These are phyloP conservation scores for Lontra canadensis DNA, from an alignment of 2,113 vertebrate species.

Conservation along the genomic window DNA sequence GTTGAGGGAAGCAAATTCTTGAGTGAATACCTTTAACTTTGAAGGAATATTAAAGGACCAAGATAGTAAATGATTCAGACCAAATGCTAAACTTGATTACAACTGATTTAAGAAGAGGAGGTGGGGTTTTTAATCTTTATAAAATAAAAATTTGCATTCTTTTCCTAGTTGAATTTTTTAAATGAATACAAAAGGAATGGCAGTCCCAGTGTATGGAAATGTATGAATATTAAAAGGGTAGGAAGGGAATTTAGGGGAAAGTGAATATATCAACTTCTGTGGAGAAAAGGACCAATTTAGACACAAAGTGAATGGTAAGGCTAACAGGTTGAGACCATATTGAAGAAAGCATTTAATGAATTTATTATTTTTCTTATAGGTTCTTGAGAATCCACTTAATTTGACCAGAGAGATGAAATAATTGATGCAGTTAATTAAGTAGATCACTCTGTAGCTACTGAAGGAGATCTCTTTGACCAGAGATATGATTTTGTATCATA, in stretches of 20 bases:
- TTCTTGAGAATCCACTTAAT: background rate
- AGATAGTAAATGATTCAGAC: background rate
- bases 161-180: background rate
- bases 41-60: background rate
- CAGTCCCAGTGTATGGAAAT: background rate
- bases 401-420: background rate
- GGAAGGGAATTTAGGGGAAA: fast-evolving
- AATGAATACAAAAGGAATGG: background rate
- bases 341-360: background rate
- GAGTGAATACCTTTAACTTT: background rate
- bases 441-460: background rate
- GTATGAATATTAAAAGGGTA: fast-evolving
- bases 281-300: background rate
- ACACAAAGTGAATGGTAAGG: background rate
- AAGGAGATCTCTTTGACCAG: background rate
- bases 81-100: background rate
- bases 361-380: background rate
- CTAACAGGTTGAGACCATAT: background rate
- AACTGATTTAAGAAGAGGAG: background rate
- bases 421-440: background rate
- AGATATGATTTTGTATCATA: background rate
- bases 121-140: background rate
- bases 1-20: background rate
- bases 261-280: background rate
- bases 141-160: background rate